A percentile compares a stretch with the other conserved stretches of the same genome.
phyloP scores from a whole-genome alignment of 2,113 vertebrate species.

The Lichenostomus cassidix region DNA sequence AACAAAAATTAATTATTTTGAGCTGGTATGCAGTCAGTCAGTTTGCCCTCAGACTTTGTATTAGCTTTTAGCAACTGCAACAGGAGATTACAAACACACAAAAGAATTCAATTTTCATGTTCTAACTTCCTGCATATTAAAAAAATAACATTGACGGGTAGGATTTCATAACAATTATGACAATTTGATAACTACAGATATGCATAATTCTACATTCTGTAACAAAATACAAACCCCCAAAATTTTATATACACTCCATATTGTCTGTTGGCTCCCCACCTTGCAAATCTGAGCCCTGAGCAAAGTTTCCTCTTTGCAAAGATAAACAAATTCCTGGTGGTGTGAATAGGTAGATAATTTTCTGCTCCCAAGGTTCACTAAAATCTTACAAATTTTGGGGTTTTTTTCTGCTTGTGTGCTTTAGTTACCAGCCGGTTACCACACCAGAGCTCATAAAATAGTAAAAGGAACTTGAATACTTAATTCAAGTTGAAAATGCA shows the following conservation, averaged over 20 bases:
- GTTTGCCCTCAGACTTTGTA: background rate
- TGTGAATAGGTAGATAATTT: background rate
- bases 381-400: background rate
- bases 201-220: background rate
- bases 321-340: background rate
- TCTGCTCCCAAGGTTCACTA: background rate
- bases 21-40: background rate
- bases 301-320: background rate
- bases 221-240: background rate
- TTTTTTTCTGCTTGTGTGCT: background rate
- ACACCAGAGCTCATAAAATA: background rate
- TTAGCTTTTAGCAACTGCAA: background rate
- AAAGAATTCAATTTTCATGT: background rate
- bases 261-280: background rate
- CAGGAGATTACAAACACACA: background rate
- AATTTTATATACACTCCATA: background rate
- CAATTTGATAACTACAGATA: background rate
- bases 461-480: background rate
- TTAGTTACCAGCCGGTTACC: background rate
- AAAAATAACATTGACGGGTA: background rate
- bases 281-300: background rate
- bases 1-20: background rate
- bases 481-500: background rate
- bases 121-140: background rate
- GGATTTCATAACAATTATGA: background rate